Percentiles rank a stretch among this genome's conserved stretches.
Evolutionary conservation across 2,797 vertebrate genomes (phyloP).

Genomic region (Garrulus glandarius): DNA sequence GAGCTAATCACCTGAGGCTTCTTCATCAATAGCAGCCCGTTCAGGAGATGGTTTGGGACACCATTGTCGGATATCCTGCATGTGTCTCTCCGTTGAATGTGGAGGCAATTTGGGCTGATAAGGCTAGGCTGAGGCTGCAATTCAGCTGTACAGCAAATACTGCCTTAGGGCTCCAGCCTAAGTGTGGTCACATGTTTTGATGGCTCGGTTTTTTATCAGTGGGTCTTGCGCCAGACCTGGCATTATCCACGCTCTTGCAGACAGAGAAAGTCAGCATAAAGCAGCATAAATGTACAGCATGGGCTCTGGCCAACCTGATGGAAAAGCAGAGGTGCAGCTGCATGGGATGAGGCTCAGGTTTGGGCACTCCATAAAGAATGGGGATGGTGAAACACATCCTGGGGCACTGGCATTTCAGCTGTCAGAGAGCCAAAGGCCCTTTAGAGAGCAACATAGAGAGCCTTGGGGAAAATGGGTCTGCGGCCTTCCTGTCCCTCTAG

Average conservation of each 20-base stretch:
- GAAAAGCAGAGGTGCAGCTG: neutral
- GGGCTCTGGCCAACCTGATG: neutral
- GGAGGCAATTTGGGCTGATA: neutral
- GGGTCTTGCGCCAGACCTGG: neutral
- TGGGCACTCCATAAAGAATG: neutral
- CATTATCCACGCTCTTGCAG: neutral
- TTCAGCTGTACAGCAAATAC: neutral
- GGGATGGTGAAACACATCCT: neutral
- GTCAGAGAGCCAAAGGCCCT: neutral
- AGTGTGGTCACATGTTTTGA: neutral
- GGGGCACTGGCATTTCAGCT: neutral
- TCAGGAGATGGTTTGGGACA: neutral
- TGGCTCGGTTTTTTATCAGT: neutral
- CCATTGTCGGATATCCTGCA: rapidly evolving
- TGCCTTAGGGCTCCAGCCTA: neutral
- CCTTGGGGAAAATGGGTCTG: rapidly evolving
- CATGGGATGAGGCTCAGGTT: neutral
- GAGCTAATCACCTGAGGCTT: neutral
- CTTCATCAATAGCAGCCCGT: neutral
- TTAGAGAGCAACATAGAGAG: neutral
- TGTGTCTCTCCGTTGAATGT: neutral
- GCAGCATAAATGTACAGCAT: neutral
- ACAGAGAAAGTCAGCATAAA: neutral
- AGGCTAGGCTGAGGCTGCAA: neutral
- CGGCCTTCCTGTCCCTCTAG: rapidly evolving